Evolutionary conservation across 2,888 invertebrate genomes (phyloP).

Genomic region (Pandemis corylana): DNA sequence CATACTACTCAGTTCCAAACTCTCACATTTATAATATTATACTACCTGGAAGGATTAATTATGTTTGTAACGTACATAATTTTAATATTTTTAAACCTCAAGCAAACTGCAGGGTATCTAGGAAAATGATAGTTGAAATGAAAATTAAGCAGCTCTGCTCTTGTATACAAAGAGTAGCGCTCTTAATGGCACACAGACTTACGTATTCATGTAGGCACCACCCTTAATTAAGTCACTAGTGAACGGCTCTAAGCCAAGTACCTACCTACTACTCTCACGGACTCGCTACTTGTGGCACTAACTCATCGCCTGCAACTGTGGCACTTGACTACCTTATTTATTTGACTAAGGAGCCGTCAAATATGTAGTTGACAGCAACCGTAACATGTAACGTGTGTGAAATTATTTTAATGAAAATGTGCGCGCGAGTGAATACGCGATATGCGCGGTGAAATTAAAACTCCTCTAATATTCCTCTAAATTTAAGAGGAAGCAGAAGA

Average conservation of each 20-base stretch:
- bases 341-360: not conserved
- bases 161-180: not conserved
- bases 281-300: not conserved
- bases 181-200: slow-evolving; percentile 11
- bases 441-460: too few species aligned
- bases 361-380: not conserved
- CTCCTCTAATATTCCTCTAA: too few species aligned
- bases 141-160: not conserved
- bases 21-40: too few species aligned
- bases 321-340: not conserved
- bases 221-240: slow-evolving; percentile 23
- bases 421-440: too few species aligned
- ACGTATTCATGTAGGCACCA: slow-evolving; percentile 15
- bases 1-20: too few species aligned
- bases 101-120: not conserved
- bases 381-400: not conserved
- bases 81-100: not conserved
- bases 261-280: not conserved
- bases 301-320: slow-evolving; percentile 9
- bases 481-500: too few species aligned
- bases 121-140: not conserved
- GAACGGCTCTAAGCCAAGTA: slow-evolving; percentile 4
- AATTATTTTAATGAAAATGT: too few species aligned
- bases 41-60: too few species aligned
- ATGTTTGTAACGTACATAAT: too few species aligned